Evolutionary conservation across 2,888 invertebrate genomes (phyloP).

Genomic region (Yponomeuta malinellus): DNA sequence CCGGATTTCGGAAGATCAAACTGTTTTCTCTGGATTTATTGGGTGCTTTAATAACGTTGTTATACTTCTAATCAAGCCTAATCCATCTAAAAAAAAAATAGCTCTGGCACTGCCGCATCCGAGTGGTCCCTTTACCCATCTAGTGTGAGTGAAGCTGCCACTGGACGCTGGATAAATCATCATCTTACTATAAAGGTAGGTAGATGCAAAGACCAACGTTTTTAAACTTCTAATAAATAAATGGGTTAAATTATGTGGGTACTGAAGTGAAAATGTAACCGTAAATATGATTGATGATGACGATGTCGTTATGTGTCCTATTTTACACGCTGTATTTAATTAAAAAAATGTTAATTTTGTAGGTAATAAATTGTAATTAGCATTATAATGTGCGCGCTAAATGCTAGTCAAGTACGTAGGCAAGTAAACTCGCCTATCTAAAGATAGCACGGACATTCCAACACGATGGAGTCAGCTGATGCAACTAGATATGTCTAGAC

Average conservation of each 20-base stretch:
- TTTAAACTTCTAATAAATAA: background rate
- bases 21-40: background rate
- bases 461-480: conserved; percentile 32
- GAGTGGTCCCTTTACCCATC: too few species aligned
- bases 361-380: too few species aligned
- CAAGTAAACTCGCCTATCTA: background rate
- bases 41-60: background rate
- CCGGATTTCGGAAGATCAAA: background rate
- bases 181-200: too few species aligned
- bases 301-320: too few species aligned
- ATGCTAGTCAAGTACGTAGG: background rate
- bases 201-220: background rate
- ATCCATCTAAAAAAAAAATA: background rate
- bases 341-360: too few species aligned
- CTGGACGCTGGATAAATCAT: too few species aligned
- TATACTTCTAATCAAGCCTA: background rate
- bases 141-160: too few species aligned
- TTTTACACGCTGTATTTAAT: too few species aligned
- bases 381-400: too few species aligned
- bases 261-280: too few species aligned
- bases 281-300: too few species aligned
- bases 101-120: background rate
- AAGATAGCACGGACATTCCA: conserved; percentile 25
- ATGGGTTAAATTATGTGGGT: too few species aligned
- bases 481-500: conserved; percentile 22